Percentiles rank a stretch among this genome's conserved stretches.
These are phyloP conservation scores for Tachina lurida DNA, from an alignment of 2,888 invertebrate species.

Conservation along the genomic window DNA sequence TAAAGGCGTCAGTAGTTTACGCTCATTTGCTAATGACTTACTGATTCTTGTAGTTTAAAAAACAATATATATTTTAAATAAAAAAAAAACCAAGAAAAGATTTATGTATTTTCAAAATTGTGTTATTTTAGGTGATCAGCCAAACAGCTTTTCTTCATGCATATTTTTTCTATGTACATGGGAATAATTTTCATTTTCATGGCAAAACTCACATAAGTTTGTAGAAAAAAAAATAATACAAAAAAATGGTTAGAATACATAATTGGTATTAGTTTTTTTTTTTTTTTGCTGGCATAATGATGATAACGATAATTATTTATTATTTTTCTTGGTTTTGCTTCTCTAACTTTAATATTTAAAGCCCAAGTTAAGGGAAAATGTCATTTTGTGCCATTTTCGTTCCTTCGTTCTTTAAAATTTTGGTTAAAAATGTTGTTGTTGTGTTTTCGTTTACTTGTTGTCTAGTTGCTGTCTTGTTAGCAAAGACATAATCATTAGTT, in stretches of 20 bases:
- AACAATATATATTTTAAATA: constrained; percentile 6
- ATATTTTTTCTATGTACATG: constrained; percentile 50
- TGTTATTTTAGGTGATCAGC: constrained; percentile 2
- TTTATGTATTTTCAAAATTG: constrained; percentile 52
- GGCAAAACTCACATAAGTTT: constrained; percentile 11
- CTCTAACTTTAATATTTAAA: constrained; percentile 9
- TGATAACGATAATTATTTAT: constrained; percentile 57
- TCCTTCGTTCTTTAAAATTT: constrained; percentile 36
- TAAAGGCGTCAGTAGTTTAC: constrained; percentile 72
- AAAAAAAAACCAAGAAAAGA: constrained; percentile 32
- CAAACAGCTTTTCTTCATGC: constrained; percentile 26
- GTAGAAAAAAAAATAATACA: neutral
- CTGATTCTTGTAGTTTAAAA: constrained; percentile 74
- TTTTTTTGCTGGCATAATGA: constrained; percentile 7
- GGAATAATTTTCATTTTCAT: constrained; percentile 62
- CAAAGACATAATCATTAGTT: constrained; percentile 70
- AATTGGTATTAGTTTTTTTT: neutral
- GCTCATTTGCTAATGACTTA: constrained; percentile 80
- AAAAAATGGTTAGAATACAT: constrained; percentile 20
- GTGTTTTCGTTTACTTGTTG: neutral
- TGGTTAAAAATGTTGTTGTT: constrained; percentile 6
- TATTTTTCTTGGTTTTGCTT: constrained; percentile 70
- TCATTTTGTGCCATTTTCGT: constrained; percentile 80
- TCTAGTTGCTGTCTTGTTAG: constrained; percentile 66
- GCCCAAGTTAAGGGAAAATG: constrained; percentile 76